Base-by-base conservation (phyloP, 2,797 vertebrate species). In the Myoxocephalus aenaeus region DNA sequence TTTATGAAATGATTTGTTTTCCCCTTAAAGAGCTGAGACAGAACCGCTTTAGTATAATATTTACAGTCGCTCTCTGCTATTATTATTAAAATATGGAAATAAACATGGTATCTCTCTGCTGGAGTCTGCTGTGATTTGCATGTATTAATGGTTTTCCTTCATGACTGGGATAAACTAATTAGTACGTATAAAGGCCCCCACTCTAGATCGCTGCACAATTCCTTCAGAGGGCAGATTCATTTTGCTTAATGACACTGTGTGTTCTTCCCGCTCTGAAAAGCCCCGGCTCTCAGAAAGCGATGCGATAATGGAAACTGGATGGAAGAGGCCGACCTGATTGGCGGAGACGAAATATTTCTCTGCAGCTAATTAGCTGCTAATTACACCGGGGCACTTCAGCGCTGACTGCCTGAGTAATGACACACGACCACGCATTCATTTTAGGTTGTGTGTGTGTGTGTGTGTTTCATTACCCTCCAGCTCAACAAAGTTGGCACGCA, bases 151-250 rank as follows among this genome's bases (percentile, higher is more conserved):
- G 77, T 84, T 88, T 94, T 90, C 88, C 48, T 93, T 93, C 90
- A 92, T 95, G 94, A 96, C 94, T 93, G 95, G 93, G 92, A 96
- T 94, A 92, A 89, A 92, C 95, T 96, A 95, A 96, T 95, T 96
- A 95, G 92, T 86, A 90, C 94, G 94, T 93, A 92, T 94, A 95
- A 96, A 95, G 90, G 94, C 93, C 20, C 90, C 92, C 83, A 91
- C 90, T 90, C 92, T 95, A 92, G 90, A 94, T 94, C 94, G 87
- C 91, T 72, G 90, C 92, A 94, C 93, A 93, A 94, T 94, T 94
- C 90, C 81, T 95, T 95, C 93, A 92, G 95, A 91, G 94, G 91
- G 94, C 69, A 90, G 84, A 92, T 96, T 89, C 93, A 96, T 96
- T 95, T 90, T 94, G 32, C 32, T 32, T 32, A 5, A 32, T 32